Conservation (phyloP, 2,888 invertebrate genomes). For the Aethes cnicana region DNA sequence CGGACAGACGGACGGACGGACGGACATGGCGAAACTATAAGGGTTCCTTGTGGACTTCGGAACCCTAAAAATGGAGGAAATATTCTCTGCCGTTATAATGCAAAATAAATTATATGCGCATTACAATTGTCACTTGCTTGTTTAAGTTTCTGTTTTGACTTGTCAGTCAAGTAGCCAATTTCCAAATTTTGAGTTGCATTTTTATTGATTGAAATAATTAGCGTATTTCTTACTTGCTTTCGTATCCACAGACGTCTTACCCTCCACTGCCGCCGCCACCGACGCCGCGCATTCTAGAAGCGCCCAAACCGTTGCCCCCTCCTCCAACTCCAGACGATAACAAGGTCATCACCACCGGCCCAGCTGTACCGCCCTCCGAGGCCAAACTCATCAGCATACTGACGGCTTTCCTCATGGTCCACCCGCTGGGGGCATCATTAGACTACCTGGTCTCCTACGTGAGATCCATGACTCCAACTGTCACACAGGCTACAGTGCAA, state of each 20-base stretch:
- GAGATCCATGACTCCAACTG: constrained; percentile 53
- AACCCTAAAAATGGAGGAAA: too few relatives aligned
- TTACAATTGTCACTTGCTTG: too few relatives aligned
- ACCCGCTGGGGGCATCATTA: constrained; percentile 61
- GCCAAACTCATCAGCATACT: constrained; percentile 68
- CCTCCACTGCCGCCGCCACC: constrained; percentile 45
- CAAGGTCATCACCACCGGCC: constrained; percentile 35
- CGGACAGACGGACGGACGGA: too few relatives aligned
- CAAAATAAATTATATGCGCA: too few relatives aligned
- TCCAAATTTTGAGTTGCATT: too few relatives aligned
- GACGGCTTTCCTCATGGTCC: constrained; percentile 66
- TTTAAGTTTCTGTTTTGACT: too few relatives aligned
- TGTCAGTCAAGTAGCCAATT: too few relatives aligned
- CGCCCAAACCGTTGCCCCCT: constrained; percentile 36
- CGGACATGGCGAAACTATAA: too few relatives aligned
- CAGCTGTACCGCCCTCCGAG: constrained; percentile 48
- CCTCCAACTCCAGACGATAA: constrained; percentile 45
- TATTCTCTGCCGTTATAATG: too few relatives aligned
- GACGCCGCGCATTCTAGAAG: constrained; percentile 32
- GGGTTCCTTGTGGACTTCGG: too few relatives aligned
- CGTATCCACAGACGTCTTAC: constrained; percentile 32
- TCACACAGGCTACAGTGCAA: constrained; percentile 49
- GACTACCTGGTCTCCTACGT: constrained; percentile 65
- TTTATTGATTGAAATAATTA: too few relatives aligned
- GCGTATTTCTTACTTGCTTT: not conserved